Base-by-base conservation (phyloP, 2,797 vertebrate genomes). In the Loriculus beryllinus region DNA sequence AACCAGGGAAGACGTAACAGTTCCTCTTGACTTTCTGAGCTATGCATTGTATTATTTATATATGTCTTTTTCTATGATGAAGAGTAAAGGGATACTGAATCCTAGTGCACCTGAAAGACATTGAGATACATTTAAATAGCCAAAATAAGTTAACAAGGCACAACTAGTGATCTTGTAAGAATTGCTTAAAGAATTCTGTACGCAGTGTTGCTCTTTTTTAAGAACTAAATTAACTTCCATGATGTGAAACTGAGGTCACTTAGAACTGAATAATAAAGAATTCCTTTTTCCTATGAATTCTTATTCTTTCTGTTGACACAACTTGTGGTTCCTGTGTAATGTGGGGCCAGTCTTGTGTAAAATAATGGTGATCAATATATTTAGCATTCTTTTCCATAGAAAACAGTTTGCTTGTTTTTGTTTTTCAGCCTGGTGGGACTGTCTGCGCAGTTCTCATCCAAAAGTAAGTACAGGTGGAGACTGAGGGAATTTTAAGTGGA, bases 1-100 rank as follows among this genome's bases (percentile, higher is more conserved):
- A 76, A 33, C 59, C 54, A 31, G 2, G 7, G 62, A 83, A 89
- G 65, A 40, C 11, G 1, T 22, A 48, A 31, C 31, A 57, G 70
- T 81, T 86, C 69, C 45, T 90, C 54, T 63, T 63, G 68, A 71
- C 65, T 92, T 91, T 68, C 75, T 72, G 35, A 94, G 31, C 59
- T 86, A 43, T 82, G 43, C 81, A n/a, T 81, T 92, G 49, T 95
- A 47, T 88, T 97, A 94, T 97, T 96, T 96, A 95, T 96, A 16
- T 62, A n/a, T 64, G 60, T 80, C 82, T 82, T 94, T 93, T 90
- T 86, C 45, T 83, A 22, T 79, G 75, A 68, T 64, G 49, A 42
- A 81, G 56, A 77, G 74, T 76, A 77, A 93, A 95, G 56, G 29
- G 71, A 65, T 57, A 49, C 60, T 31, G 39, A 77, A 74, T 69